Evolutionary conservation across 1,140 invertebrate species (phyloP).

Genomic region (Eupristina koningsbergeri): DNA sequence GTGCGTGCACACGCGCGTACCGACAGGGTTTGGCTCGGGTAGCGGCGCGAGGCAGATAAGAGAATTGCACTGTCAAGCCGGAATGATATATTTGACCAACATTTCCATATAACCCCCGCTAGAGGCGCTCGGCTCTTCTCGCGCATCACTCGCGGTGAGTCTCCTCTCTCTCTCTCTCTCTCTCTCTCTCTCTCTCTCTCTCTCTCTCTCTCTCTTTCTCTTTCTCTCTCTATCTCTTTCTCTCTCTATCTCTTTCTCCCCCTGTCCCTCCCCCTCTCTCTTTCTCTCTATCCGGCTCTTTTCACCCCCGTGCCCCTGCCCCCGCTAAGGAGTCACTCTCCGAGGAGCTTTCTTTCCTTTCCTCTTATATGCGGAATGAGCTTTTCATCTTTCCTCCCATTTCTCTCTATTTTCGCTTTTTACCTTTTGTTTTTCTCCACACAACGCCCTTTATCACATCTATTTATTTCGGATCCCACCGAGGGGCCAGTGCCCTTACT

Average conservation of each 20-base stretch:
- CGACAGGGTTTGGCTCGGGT: slow-evolving; percentile 28
- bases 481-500: not conserved
- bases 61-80: slow-evolving; percentile 89
- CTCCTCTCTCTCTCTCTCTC: slow-evolving; percentile 27
- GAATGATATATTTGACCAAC: slow-evolving; percentile 91
- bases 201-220: not conserved
- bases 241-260: not conserved
- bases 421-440: not conserved
- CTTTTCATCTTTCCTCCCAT: slow-evolving; percentile 2
- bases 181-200: not conserved
- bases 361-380: slow-evolving; percentile 38
- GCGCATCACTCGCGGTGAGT: slow-evolving; percentile 63
- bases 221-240: not conserved
- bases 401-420: not conserved
- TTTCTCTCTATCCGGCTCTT: no score
- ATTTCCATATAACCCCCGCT: slow-evolving; percentile 81
- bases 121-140: slow-evolving; percentile 63
- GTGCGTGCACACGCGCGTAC: slow-evolving; percentile 57
- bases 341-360: slow-evolving; percentile 6
- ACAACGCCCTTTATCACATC: not conserved
- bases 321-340: no score
- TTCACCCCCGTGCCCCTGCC: not conserved
- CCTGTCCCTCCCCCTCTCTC: not conserved
- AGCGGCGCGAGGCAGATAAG: slow-evolving; percentile 79
- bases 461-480: not conserved